Base-by-base conservation (phyloP, 1,140 invertebrate species). In the Doryteuthis pealeii region DNA sequence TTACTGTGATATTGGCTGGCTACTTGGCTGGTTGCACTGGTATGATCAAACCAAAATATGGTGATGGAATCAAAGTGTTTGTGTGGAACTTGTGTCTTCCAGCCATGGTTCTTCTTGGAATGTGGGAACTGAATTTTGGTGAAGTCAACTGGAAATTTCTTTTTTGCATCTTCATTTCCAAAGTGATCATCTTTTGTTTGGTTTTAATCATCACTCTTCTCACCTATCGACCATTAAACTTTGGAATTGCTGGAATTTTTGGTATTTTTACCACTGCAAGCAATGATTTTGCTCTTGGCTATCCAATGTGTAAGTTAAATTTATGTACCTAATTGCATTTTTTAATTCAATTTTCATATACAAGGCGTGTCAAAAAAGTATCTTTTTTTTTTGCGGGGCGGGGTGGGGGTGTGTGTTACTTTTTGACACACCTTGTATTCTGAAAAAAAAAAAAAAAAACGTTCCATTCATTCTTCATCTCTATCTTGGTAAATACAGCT, bases 251-350 rank as follows among this genome's bases (percentile, higher is more conserved):
- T 72, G 96, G 95, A 22, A 89, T 98, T 30, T 96, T 94, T 90
- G 94, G 94, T 31, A 98, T 99, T 80, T 98, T 98, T 87, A 94
- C 93, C 68, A 98, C 96, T 0, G 96, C 98, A 85, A 97, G 95
- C 85, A 99, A 99, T 91, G 97, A 99, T 88, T 98, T 99, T 91
- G 97, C 97, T 68, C 92, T 99, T 79, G 96, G 96, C 75, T 97
- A 94, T 89, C 96, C 97, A 4, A 97, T 98, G 83, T 92, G 95
- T 96, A 91, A 92, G 92, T 90, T n/a, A 54, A 40, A 5, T 10
- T 5, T 3, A 40, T 40, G 32, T 67, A 10, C 35, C 10, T 40
- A 40, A 40, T 10, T 40, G 35, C 35, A 40, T 40, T 40, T 40
- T 40, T 40, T 40, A 3, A 5, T 40, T 40, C 10, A 40, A 40